Evolutionary conservation across 2,888 invertebrate genomes (phyloP).

Genomic region (Eupeodes latifasciatus): DNA sequence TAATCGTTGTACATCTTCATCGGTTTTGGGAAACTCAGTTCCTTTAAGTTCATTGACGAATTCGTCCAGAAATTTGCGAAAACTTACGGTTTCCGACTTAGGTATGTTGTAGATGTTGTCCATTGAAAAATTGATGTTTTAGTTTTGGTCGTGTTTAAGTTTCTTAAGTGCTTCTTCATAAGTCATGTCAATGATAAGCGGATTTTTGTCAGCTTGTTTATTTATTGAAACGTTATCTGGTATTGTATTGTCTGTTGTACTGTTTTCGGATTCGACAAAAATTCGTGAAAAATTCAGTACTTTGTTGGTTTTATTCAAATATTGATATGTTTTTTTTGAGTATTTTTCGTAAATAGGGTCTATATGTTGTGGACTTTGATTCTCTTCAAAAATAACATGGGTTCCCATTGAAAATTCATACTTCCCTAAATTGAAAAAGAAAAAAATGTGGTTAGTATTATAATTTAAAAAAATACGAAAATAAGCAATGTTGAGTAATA

Average conservation of each 20-base stretch:
- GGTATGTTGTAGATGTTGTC: constrained; percentile 78
- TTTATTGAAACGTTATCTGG: constrained; percentile 6
- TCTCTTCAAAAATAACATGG: constrained; percentile 89
- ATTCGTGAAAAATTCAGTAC: constrained; percentile 88
- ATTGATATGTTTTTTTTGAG: constrained; percentile 86
- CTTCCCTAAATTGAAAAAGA: constrained; percentile 85
- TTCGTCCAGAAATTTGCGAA: constrained; percentile 78
- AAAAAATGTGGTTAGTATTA: neutral
- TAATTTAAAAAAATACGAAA: no score
- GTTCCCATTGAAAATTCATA: constrained; percentile 90
- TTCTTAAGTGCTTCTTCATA: constrained; percentile 82
- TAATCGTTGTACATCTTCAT: constrained; percentile 69
- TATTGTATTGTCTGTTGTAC: constrained; percentile 57
- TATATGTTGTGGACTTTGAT: constrained; percentile 83
- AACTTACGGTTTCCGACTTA: constrained; percentile 77
- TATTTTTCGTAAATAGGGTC: constrained; percentile 86
- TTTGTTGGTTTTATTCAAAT: constrained; percentile 88
- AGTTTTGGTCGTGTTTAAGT: constrained; percentile 69
- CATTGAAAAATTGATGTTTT: constrained; percentile 77
- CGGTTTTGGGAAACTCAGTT: constrained; percentile 70
- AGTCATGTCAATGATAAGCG: constrained; percentile 78
- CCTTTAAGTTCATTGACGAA: constrained; percentile 72
- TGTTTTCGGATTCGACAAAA: constrained; percentile 84
- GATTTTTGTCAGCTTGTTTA: constrained; percentile 49
- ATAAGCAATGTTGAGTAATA: no score